Conservation (phyloP, 1,140 invertebrate genomes). For the Protaetia brevitarsis region DNA sequence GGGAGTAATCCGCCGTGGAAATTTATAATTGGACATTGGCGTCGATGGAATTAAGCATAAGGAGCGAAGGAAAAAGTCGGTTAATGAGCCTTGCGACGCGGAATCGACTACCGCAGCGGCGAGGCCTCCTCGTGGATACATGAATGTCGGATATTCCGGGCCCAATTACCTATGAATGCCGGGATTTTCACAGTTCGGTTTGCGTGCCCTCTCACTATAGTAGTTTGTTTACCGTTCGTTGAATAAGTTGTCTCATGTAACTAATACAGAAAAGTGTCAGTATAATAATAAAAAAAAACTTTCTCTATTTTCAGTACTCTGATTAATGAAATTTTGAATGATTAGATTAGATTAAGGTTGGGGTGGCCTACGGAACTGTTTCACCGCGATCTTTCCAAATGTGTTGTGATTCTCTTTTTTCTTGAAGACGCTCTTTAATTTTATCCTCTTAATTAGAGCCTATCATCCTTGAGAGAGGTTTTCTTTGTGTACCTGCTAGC, state of each 20-base stretch:
- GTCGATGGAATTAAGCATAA: constrained; percentile 10
- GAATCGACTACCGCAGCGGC: background rate
- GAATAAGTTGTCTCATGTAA: background rate
- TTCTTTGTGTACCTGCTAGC: no score
- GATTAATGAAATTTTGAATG: no score
- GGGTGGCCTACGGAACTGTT: no score
- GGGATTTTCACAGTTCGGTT: background rate
- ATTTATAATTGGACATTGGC: constrained; percentile 43
- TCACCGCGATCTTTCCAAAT: no score
- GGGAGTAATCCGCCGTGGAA: constrained; percentile 35
- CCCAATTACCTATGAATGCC: background rate
- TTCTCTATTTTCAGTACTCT: no score
- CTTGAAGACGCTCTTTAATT: no score
- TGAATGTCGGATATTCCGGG: background rate
- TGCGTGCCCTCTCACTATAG: background rate
- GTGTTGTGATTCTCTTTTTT: no score
- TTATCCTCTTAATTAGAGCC: no score
- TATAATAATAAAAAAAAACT: no score
- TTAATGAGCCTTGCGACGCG: constrained; percentile 13
- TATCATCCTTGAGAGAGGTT: no score
- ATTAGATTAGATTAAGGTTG: no score
- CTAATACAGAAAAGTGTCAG: background rate
- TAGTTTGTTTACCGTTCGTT: background rate
- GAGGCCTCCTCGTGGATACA: background rate
- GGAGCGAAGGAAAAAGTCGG: constrained; percentile 14